Conservation (phyloP, 2,797 vertebrate species). For the Dermochelys coriacea region DNA sequence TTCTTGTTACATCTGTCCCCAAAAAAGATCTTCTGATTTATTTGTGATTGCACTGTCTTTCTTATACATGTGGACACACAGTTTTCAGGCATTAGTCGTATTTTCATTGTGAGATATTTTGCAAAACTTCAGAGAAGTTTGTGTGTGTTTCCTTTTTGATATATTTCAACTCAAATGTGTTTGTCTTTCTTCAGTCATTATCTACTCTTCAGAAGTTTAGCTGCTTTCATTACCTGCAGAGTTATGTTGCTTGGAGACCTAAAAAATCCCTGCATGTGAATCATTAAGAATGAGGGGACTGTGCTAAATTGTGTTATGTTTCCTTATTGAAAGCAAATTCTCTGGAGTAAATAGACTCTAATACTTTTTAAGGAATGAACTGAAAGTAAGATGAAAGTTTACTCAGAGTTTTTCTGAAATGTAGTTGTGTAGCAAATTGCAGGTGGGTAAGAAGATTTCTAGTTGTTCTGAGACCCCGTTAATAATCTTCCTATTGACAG, state of each 20-base stretch:
- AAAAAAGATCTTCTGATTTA: not conserved
- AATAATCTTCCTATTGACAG: not conserved
- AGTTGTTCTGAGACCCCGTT: not conserved
- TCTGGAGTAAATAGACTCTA: not conserved
- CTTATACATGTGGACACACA: not conserved
- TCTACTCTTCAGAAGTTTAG: not conserved
- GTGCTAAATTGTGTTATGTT: not conserved
- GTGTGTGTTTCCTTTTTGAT: fast-evolving
- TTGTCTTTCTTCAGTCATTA: not conserved
- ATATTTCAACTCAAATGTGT: not conserved
- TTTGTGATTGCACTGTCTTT: not conserved
- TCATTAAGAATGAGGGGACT: not conserved
- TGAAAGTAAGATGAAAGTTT: not conserved
- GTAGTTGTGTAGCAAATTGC: not conserved
- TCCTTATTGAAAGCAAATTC: not conserved
- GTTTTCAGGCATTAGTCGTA: not conserved
- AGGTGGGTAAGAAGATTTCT: not conserved
- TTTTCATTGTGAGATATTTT: not conserved
- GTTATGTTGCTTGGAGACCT: not conserved
- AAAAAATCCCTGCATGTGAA: not conserved
- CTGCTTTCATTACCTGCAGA: not conserved
- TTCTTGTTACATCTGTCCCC: not conserved
- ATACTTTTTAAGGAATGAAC: not conserved
- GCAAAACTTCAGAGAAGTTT: not conserved
- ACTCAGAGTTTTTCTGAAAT: not conserved